Percentiles rank a stretch among this genome's conserved stretches.
phyloP scores from a whole-genome alignment of 2,113 vertebrate species.

The Ahaetulla prasina region DNA sequence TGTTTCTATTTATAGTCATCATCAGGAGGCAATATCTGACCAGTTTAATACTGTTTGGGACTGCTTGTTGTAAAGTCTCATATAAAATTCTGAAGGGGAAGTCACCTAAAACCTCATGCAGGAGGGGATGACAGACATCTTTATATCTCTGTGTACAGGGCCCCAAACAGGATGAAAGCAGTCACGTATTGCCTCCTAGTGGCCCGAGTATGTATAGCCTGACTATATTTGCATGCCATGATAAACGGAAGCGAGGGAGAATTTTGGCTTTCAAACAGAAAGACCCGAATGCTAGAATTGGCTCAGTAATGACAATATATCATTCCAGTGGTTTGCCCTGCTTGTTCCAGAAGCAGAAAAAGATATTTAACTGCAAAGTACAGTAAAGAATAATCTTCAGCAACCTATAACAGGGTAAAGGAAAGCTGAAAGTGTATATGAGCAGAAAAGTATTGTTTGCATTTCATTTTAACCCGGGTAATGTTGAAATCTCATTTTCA shows the following conservation, averaged over 20 bases:
- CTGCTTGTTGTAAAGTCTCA: neutral
- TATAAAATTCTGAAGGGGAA: neutral
- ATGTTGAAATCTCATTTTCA: neutral
- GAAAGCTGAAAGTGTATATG: neutral
- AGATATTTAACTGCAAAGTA: neutral
- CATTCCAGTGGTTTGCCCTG: neutral
- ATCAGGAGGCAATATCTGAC: neutral
- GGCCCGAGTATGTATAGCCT: neutral
- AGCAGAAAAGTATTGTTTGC: neutral
- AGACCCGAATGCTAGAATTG: neutral
- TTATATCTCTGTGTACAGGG: neutral
- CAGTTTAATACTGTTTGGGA: neutral
- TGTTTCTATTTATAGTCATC: neutral
- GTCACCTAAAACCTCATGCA: neutral
- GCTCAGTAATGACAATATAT: neutral
- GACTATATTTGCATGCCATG: neutral
- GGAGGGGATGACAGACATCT: neutral
- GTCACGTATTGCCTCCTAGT: neutral
- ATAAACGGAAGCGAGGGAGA: neutral
- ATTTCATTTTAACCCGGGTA: neutral
- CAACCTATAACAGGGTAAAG: neutral
- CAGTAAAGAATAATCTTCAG: neutral
- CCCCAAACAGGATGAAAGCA: neutral
- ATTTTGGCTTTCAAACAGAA: neutral
- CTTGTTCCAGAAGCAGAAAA: neutral